Base-by-base conservation (phyloP, 2,113 vertebrate species). In the Stegostoma tigrinum region DNA sequence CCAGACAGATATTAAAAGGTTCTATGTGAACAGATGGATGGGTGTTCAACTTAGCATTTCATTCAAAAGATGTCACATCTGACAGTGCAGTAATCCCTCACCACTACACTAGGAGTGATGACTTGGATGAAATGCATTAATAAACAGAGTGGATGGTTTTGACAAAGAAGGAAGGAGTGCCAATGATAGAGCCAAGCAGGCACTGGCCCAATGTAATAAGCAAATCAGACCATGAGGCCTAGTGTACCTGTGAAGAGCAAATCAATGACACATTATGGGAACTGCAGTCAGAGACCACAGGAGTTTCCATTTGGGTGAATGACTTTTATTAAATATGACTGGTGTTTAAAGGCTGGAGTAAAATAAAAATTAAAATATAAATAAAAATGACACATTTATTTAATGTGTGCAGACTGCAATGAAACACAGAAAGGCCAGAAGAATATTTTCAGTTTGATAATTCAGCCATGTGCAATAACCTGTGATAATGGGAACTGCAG, bases 311-410 rank as follows among this genome's bases (percentile, higher is more conserved):
- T 83, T 5, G n/a, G 19, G 38, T 83, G 80, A 83, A 38, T 83
- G 78, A 83, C 80, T 83, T 83, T 45, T 42, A 83, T 83, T 83
- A 83, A 83, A 83, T 45, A 0, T 45, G 38, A 45, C 80, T 83
- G 42, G 80, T 83, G 38, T 83, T 83, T 83, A 83, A 83, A 83
- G 80, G 15, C 80, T 83, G 80, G 17, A 83, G 80, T 83, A 83
- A 83, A 45, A 83, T 83, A 45, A 83, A 21, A 83, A 83, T 83
- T 83, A 83, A 83, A 55, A 89, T 89, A 55, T 89, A 89, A 89
- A 89, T 89, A 89, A 89, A 89, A 48, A 48, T 89, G 48, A 89
- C 23, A 34, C 10, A 10, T 89, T 89, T 48, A 89, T 30, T 83
- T 48, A 89, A 48, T 55, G 48, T 6, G 52, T 89, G 86, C 48